phyloP scores from a whole-genome alignment of 2,113 vertebrate genomes.

The Grammomys surdaster region DNA sequence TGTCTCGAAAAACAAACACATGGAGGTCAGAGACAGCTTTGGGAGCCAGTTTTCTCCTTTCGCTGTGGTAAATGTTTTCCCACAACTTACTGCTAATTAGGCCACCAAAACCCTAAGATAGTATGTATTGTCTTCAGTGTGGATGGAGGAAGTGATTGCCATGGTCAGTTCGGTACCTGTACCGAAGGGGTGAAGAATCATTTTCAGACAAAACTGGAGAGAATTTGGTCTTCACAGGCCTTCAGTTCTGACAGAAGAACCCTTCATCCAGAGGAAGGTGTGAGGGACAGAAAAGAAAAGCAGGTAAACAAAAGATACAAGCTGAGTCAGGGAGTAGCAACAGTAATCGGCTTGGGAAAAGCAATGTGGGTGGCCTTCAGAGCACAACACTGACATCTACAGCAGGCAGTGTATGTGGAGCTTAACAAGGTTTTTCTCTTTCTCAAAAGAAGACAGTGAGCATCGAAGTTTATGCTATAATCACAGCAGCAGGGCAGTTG shows the following conservation, averaged over 20 bases:
- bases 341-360: neutral
- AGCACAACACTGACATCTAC: neutral
- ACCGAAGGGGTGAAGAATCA: neutral
- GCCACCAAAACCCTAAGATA: constrained; percentile 21
- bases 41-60: neutral
- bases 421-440: constrained; percentile 29
- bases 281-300: constrained; percentile 9
- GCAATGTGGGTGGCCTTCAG: neutral
- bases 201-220: constrained; percentile 44
- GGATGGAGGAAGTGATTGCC: neutral
- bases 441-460: constrained; percentile 8
- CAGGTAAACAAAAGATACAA: neutral
- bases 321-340: neutral
- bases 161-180: neutral
- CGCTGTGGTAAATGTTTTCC: neutral
- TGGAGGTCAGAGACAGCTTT: neutral
- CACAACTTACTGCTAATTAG: neutral
- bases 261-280: neutral
- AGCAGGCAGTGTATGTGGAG: neutral
- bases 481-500: no score
- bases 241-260: constrained; percentile 8
- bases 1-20: no score
- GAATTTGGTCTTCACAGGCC: neutral
- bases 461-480: no score
- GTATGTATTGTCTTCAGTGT: neutral